Evolutionary conservation across 2,888 invertebrate genomes (phyloP), one percentile per base, ranked within the genome.

Genomic region (Argynnis bischoffii): DNA sequence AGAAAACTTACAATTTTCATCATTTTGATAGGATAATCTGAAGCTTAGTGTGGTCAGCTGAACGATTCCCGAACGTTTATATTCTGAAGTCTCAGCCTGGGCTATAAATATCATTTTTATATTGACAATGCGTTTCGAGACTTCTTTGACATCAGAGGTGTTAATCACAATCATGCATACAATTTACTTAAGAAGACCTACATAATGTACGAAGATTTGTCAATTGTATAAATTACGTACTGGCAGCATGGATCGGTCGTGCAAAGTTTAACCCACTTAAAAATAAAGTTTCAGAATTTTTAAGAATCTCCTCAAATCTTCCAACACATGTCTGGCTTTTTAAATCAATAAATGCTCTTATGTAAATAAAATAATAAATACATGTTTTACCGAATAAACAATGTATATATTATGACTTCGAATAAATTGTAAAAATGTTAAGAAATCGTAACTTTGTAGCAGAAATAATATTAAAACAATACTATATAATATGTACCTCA

Each of bases 151-250:
- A 74, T 81, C 78, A 75, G 76, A 92, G 90, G 92, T 92, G 92
- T 85, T 92, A 92, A 92, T 90, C 86, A 91, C 84, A 86, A 87
- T 90, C 83, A 86, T 86, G 85, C 84, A 88, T 88, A 89, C 88
- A 87, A 86, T 88, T 87, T 90, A 88, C 89, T 89, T 88, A 82
- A 88, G 87, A 84, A 85, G 87, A 88, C 87, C 86, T 86, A 87
- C 83, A 83, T 88, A 85, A 85, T 86, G 86, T 89, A 83, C 89
- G 78, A 84, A 80, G 86, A 84, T 90, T 88, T 85, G 88, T 88
- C 82, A 88, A 90, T 89, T 86, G 90, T 87, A 87, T 87, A 86
- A 88, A 89, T 85, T 89, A 84, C 87, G 88, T 89, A 81, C 74
- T 66, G 74, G 76, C 74, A 73, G 69, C 70, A 66, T 15, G 78